Evolutionary conservation across 2,797 vertebrate genomes (phyloP).

Genomic region (Syngnathus acus): DNA sequence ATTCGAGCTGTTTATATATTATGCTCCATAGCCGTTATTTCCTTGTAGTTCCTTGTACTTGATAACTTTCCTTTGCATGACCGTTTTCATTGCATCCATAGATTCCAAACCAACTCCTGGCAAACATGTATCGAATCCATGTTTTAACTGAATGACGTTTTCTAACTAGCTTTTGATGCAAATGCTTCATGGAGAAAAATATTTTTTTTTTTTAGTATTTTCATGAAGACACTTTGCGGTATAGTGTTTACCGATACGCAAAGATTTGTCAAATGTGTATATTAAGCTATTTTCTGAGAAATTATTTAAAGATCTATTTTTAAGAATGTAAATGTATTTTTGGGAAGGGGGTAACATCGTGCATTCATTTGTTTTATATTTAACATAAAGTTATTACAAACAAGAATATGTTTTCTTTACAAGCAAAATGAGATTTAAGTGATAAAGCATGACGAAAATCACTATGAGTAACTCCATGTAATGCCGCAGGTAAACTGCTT

Average conservation of each 20-base stretch:
- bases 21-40: slow-evolving; percentile 24
- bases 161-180: background rate
- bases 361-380: slow-evolving; percentile 29
- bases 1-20: slow-evolving; percentile 41
- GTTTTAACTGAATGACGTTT: slow-evolving; percentile 12
- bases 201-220: too few relatives aligned
- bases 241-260: slow-evolving; percentile 17
- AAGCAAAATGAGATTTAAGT: background rate
- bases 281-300: slow-evolving; percentile 69
- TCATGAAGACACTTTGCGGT: slow-evolving; percentile 22
- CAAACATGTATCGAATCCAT: slow-evolving; percentile 7
- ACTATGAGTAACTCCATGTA: background rate
- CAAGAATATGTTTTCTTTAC: slow-evolving; percentile 3
- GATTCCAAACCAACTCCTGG: background rate
- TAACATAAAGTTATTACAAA: slow-evolving; percentile 39
- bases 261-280: slow-evolving; percentile 72
- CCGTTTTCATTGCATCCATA: slow-evolving; percentile 14
- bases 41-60: slow-evolving; percentile 18
- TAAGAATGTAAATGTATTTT: slow-evolving; percentile 64
- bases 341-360: slow-evolving; percentile 19
- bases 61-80: slow-evolving; percentile 28
- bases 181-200: slow-evolving; percentile 17
- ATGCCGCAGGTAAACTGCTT: too few relatives aligned
- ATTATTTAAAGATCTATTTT: slow-evolving; percentile 80
- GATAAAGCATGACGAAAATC: background rate